A percentile compares a stretch with the other conserved stretches of the same genome.
Evolutionary conservation across 2,797 vertebrate genomes (phyloP).

Genomic region (Oryzias dopingdopingensis): DNA sequence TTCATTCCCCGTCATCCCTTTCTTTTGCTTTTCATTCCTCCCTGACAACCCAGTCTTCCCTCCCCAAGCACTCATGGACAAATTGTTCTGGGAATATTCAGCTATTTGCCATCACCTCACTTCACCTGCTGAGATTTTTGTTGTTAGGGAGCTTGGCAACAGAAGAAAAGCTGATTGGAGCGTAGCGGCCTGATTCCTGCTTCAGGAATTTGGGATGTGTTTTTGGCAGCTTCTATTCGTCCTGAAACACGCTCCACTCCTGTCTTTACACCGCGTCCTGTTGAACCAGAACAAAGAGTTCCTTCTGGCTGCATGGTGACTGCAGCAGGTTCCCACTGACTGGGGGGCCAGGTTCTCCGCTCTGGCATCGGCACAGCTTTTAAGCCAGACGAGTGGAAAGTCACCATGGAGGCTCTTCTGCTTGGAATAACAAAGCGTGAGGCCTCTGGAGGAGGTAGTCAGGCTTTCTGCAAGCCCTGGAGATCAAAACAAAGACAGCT

Average conservation of each 20-base stretch:
- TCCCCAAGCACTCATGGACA: slow-evolving; percentile 21
- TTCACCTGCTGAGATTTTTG: slow-evolving; percentile 56
- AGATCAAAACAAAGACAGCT: slow-evolving; percentile 12
- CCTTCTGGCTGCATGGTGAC: slow-evolving; percentile 58
- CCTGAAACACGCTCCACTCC: slow-evolving; percentile 25
- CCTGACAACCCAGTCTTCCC: slow-evolving; percentile 1
- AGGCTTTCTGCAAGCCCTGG: slow-evolving; percentile 21
- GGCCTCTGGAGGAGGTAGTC: slow-evolving; percentile 38
- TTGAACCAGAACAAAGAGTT: slow-evolving; percentile 66
- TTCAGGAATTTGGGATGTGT: slow-evolving; percentile 38
- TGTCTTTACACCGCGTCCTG: slow-evolving; percentile 50
- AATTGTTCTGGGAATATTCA: slow-evolving; percentile 24
- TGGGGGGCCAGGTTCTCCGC: slow-evolving; percentile 61
- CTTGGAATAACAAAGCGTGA: slow-evolving; percentile 42
- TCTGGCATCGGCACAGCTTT: slow-evolving; percentile 37
- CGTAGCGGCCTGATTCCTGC: slow-evolving; percentile 28
- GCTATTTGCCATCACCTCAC: slow-evolving; percentile 25
- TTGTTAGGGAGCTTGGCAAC: slow-evolving; percentile 55
- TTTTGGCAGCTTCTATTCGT: slow-evolving; percentile 28
- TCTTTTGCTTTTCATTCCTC: slow-evolving; percentile 1
- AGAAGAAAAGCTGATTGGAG: slow-evolving; percentile 18
- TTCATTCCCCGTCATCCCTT: slow-evolving; percentile 14
- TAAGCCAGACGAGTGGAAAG: slow-evolving; percentile 47
- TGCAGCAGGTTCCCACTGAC: slow-evolving; percentile 56
- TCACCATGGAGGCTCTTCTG: slow-evolving; percentile 46